Evolutionary conservation across 2,797 vertebrate species (phyloP).

Genomic region (Lepus oiostolus): DNA sequence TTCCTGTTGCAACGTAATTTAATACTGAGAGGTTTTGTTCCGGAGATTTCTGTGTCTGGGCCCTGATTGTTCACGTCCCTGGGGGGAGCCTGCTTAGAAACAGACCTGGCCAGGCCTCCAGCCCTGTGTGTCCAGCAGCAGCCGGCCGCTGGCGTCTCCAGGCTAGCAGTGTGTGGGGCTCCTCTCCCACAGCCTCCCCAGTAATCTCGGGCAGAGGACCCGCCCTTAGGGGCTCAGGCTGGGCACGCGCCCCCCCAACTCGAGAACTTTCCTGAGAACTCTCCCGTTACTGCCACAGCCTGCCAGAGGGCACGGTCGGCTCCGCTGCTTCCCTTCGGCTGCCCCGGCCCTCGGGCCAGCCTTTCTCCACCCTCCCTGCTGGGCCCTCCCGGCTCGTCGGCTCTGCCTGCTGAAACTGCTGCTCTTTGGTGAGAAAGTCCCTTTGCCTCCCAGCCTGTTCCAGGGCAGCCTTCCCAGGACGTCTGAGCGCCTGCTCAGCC

Average conservation of each 20-base stretch:
- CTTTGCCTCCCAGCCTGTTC: neutral
- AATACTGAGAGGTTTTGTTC: neutral
- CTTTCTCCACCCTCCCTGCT: fast-evolving
- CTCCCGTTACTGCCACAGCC: fast-evolving
- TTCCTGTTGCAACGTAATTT: neutral
- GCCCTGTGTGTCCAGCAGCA: neutral
- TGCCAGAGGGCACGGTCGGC: fast-evolving
- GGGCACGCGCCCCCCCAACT: fast-evolving
- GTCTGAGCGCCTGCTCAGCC: neutral
- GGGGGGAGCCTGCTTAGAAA: fast-evolving
- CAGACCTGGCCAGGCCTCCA: fast-evolving
- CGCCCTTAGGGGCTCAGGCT: neutral
- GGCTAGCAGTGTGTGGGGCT: neutral
- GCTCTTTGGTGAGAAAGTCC: neutral
- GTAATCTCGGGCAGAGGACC: neutral
- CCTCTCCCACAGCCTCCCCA: neutral
- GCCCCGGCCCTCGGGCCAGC: fast-evolving
- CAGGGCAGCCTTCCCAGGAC: neutral
- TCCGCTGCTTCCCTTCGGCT: neutral
- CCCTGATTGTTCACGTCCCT: neutral
- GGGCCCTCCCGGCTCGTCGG: fast-evolving
- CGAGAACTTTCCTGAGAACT: neutral
- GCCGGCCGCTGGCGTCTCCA: neutral
- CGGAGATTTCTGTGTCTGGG: neutral
- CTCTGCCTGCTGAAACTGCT: neutral